phyloP scores from a whole-genome alignment of 2,797 vertebrate species.

The Ammospiza maritima region DNA sequence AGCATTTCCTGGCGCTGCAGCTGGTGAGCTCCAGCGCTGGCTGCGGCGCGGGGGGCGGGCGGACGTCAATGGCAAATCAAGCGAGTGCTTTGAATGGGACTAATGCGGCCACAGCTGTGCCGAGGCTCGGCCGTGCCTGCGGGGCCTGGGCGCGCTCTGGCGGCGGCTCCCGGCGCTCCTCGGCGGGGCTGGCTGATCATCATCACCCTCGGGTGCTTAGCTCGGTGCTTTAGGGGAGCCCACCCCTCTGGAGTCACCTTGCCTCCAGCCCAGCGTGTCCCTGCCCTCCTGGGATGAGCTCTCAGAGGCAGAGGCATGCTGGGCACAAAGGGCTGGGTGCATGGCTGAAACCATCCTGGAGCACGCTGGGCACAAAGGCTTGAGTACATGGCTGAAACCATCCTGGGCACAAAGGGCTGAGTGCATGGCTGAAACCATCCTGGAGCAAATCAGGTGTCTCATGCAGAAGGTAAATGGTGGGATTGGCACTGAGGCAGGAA shows the following conservation, averaged over 20 bases:
- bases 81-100: not conserved
- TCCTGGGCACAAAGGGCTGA: not conserved
- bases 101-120: conserved; percentile 23
- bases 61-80: conserved; percentile 50
- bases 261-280: accelerated
- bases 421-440: not conserved
- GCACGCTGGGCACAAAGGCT: not conserved
- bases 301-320: accelerated
- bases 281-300: not conserved
- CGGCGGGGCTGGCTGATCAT: not conserved
- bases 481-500: not conserved
- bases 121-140: not conserved
- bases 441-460: not conserved
- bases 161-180: not conserved
- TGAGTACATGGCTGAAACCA: not conserved
- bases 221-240: not conserved
- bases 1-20: conserved; percentile 50
- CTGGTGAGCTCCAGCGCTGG: conserved; percentile 16
- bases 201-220: accelerated
- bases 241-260: not conserved
- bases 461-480: not conserved
- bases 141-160: not conserved
- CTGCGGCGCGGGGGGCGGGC: not conserved
- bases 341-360: not conserved
- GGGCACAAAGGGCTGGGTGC: not conserved